Evolutionary conservation across 2,888 invertebrate species (phyloP).

Genomic region (Pecten maximus): DNA sequence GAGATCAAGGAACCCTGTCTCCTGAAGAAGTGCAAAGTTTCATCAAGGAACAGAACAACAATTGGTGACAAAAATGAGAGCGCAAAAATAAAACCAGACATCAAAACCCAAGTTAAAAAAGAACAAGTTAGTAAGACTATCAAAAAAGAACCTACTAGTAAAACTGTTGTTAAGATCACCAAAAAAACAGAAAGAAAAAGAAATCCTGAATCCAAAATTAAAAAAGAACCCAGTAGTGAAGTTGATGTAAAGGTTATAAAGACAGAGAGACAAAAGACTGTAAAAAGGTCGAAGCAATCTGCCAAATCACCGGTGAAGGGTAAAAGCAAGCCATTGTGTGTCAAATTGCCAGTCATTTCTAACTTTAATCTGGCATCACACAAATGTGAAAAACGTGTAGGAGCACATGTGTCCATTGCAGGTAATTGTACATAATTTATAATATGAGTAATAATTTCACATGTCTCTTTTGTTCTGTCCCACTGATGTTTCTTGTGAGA

Average conservation of each 20-base stretch:
- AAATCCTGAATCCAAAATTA: too few species aligned
- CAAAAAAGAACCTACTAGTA: neutral
- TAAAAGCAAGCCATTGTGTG: neutral
- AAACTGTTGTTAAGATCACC: neutral
- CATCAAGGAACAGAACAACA: neutral
- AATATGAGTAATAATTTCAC: too few species aligned
- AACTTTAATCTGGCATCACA: conserved; percentile 2
- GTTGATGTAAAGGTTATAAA: neutral
- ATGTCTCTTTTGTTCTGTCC: too few species aligned
- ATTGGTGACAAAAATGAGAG: neutral
- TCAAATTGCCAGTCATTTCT: neutral
- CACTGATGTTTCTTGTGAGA: too few species aligned
- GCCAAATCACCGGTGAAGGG: neutral
- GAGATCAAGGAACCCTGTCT: neutral
- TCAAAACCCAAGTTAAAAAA: neutral
- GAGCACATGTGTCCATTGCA: conserved; percentile 66
- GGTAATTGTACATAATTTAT: conserved; percentile 50
- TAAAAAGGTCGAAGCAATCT: neutral
- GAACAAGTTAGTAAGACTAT: neutral
- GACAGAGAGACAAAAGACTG: neutral
- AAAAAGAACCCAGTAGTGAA: too few species aligned
- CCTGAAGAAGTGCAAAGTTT: neutral
- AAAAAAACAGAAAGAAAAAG: too few species aligned
- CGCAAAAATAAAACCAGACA: neutral
- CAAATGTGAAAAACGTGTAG: conserved; percentile 59